Conservation (phyloP, 2,113 vertebrate species). For the Corythaixoides concolor region DNA sequence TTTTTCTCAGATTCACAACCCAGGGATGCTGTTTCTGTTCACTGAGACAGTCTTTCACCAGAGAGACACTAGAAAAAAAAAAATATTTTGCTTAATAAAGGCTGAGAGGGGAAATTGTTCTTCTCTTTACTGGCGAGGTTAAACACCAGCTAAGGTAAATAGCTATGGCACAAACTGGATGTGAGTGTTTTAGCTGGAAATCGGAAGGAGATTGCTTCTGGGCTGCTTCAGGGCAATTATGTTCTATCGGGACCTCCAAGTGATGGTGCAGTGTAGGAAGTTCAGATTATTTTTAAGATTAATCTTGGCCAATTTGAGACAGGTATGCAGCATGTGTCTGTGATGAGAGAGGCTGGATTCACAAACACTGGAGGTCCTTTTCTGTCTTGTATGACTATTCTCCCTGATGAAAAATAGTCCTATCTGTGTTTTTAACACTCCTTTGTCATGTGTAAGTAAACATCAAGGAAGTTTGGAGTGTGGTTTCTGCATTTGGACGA, state of each 20-base stretch:
- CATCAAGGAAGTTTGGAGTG: neutral
- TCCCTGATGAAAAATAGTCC: neutral
- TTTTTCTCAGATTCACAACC: neutral
- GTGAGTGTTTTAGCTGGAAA: neutral
- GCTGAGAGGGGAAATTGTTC: neutral
- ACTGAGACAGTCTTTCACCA: neutral
- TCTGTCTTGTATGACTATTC: neutral
- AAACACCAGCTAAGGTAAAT: neutral
- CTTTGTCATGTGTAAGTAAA: neutral
- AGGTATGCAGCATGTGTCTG: neutral
- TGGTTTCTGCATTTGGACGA: neutral
- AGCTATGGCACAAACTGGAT: neutral
- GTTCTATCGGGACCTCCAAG: neutral
- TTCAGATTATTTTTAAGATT: neutral
- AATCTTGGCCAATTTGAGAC: neutral
- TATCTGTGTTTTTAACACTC: neutral
- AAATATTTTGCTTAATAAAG: neutral
- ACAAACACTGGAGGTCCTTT: neutral
- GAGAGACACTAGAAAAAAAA: neutral
- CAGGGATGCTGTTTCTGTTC: neutral
- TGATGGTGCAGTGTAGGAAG: neutral
- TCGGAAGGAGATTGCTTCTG: neutral
- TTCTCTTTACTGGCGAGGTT: neutral
- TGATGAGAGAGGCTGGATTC: neutral
- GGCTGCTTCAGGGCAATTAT: neutral